These are phyloP conservation scores for Parnassius apollo DNA, from an alignment of 2,888 invertebrate species.

Conservation along the genomic window DNA sequence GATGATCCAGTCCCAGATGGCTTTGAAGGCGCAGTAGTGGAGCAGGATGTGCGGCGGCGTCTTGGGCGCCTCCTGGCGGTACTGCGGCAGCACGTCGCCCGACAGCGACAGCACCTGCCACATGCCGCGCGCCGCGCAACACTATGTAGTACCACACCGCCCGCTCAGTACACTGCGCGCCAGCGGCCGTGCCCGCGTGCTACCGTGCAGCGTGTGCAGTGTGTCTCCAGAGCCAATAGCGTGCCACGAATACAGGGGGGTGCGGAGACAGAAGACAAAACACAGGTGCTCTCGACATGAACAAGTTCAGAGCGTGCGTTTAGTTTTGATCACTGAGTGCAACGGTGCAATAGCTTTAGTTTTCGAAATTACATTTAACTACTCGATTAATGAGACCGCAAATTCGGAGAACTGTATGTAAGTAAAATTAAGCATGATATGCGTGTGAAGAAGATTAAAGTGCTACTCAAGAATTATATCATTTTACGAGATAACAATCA, in stretches of 20 bases:
- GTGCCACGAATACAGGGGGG: not conserved
- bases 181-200: not conserved
- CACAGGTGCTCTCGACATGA: not conserved
- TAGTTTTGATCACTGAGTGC: not conserved
- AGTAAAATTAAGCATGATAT: not conserved
- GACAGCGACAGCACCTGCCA: constrained; percentile 92
- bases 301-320: not conserved
- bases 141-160: constrained; percentile 25
- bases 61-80: constrained; percentile 99
- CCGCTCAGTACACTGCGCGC: constrained; percentile 9
- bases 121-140: constrained; percentile 29
- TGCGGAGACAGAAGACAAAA: not conserved
- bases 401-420: not conserved
- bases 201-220: not conserved
- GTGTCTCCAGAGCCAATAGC: not conserved
- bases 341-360: constrained; percentile 3
- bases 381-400: constrained; percentile 2
- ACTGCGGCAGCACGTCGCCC: constrained; percentile 98
- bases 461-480: too few species aligned
- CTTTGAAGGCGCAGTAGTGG: constrained; percentile 99
- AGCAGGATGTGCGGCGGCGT: constrained; percentile 99
- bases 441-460: not conserved
- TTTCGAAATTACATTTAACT: not conserved
- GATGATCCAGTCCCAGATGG: constrained; percentile 99
- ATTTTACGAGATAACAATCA: too few species aligned